Evolutionary conservation across 2,797 vertebrate genomes (phyloP).

Genomic region (Enteromius fasciolatus): DNA sequence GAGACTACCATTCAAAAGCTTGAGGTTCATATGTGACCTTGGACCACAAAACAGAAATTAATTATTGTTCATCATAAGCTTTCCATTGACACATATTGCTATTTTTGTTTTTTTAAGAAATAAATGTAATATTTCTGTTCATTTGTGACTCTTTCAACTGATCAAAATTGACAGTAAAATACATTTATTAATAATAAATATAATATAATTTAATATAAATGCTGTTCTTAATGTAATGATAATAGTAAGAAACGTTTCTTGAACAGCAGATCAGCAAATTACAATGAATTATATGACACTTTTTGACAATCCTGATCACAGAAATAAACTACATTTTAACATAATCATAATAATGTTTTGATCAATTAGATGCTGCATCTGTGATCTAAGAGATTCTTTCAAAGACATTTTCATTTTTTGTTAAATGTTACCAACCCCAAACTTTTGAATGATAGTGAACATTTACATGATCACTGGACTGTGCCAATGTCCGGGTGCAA

Average conservation of each 20-base stretch:
- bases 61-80: too few relatives aligned
- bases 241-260: neutral
- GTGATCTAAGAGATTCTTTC: neutral
- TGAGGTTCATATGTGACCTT: too few relatives aligned
- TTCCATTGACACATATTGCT: too few relatives aligned
- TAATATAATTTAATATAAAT: neutral
- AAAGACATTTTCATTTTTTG: neutral
- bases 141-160: too few relatives aligned
- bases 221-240: neutral
- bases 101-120: too few relatives aligned
- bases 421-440: neutral
- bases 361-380: neutral
- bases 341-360: neutral
- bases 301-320: neutral
- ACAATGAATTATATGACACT: neutral
- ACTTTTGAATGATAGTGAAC: neutral
- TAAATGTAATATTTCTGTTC: too few relatives aligned
- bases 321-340: neutral
- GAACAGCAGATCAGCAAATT: neutral
- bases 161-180: too few relatives aligned
- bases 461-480: neutral
- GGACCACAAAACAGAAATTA: too few relatives aligned
- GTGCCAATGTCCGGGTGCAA: neutral
- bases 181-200: neutral
- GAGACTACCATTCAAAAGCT: neutral